Base-by-base conservation (phyloP, 2,888 invertebrate genomes). In the Omphaloscelis lunosa region DNA sequence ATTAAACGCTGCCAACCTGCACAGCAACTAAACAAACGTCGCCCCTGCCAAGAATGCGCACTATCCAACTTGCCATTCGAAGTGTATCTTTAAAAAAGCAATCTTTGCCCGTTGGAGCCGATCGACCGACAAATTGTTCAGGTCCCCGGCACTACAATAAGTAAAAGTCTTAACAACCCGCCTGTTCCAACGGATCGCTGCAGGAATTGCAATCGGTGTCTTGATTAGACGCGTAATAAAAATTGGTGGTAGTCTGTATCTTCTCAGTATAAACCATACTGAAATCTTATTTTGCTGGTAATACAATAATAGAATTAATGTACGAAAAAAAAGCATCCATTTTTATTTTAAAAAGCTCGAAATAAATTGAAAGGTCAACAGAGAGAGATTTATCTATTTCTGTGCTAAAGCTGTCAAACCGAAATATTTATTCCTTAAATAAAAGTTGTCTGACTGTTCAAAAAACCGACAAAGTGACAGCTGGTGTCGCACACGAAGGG, bases 181-280 rank as follows among this genome's bases (percentile, higher is more conserved):
- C 27, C 72, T 75, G 84, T 73, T 86, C 79, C 86, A 70, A 61
- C 70, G 79, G 80, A 80, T 86, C 75, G 87, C 74, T 69, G 45
- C 79, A 75, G 86, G 89, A 87, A 90, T 90, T 86, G 89, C 90
- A 90, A 89, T 88, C 82, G 77, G 45, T 70, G 74, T 85, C 82
- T 86, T 89, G 83, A 90, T 90, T 88, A 85, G 82, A 88, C 66
- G 69, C 56, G 77, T 88, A 88, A 90, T 89, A 84, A 84, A 86
- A 88, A 81, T 80, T 79, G 82, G 75, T 75, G 1, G 29, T 34
- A 27, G 20, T 20, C 20, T 59, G 39, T 53, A 41, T 17, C 59
- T 8, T n/a, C n/a, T n/a, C n/a, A n/a, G n/a, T n/a, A n/a, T n/a
- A n/a, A n/a, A n/a, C n/a, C n/a, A n/a, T 59, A 2, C 4, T n/a